phyloP scores from a whole-genome alignment of 92 coral and sea anemone genomes.

The Metridium senile region DNA sequence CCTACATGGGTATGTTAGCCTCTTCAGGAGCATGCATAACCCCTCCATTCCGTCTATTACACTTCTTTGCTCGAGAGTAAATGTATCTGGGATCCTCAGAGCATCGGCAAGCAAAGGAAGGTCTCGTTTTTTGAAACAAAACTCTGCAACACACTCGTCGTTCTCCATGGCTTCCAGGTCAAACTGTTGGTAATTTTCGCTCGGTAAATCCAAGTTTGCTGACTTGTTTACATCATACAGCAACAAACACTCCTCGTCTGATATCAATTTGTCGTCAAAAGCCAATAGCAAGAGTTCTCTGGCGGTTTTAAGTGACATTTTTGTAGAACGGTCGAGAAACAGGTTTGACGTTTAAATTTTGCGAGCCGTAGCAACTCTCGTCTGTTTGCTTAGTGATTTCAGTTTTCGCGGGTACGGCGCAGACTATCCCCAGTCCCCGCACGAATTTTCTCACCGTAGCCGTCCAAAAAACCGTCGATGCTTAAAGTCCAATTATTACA shows the following conservation, averaged over 20 bases:
- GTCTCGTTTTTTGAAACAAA: slow-evolving; percentile 50
- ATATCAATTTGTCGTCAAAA: slow-evolving; percentile 42
- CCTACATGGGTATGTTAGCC: slow-evolving; percentile 59
- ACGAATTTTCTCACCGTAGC: slow-evolving; percentile 41
- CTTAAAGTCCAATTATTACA: slow-evolving; percentile 53
- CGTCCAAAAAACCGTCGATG: slow-evolving; percentile 42
- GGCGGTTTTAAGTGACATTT: slow-evolving; percentile 55
- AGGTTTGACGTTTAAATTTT: no score
- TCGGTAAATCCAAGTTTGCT: slow-evolving; percentile 60
- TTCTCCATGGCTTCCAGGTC: slow-evolving; percentile 65
- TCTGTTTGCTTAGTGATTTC: slow-evolving; percentile 42
- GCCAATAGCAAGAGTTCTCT: slow-evolving; percentile 48
- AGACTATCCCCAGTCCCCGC: slow-evolving; percentile 31
- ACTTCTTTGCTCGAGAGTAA: slow-evolving; percentile 51
- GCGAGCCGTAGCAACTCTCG: slow-evolving; percentile 15
- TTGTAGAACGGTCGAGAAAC: slow-evolving; percentile 17
- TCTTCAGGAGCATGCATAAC: slow-evolving; percentile 55
- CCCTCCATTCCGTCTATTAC: slow-evolving; percentile 55
- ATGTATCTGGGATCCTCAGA: no score
- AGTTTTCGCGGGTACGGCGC: slow-evolving; percentile 53
- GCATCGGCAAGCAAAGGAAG: slow-evolving; percentile 49
- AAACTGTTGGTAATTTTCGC: slow-evolving; percentile 47
- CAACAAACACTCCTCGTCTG: slow-evolving; percentile 58
- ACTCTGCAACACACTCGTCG: slow-evolving; percentile 60
- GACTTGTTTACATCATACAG: slow-evolving; percentile 46